Conservation (phyloP, 1,140 invertebrate genomes). For the Thaumatotibia leucotreta region DNA sequence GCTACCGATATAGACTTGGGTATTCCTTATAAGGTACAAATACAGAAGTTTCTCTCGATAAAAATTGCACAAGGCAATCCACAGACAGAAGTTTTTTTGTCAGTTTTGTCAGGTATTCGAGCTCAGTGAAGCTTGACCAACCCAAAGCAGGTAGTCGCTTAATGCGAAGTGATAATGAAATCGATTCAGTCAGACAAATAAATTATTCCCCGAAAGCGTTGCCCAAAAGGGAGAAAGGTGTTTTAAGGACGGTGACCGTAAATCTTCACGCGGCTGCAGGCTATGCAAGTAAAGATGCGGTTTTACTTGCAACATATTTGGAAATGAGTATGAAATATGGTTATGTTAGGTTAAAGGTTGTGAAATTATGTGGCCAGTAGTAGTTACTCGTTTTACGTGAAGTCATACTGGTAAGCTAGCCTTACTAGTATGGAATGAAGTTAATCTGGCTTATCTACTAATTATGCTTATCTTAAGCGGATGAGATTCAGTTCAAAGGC, state of each 20-base stretch:
- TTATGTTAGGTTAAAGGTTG: conserved; percentile 18
- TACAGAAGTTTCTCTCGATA: neutral
- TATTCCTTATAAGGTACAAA: neutral
- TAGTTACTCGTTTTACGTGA: no score
- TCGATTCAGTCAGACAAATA: conserved; percentile 45
- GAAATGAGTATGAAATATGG: conserved; percentile 5
- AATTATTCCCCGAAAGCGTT: conserved; percentile 45
- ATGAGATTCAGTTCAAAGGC: no score
- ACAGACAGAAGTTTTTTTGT: neutral
- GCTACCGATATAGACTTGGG: neutral
- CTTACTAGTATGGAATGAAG: no score
- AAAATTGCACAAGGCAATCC: neutral
- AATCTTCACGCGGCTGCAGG: conserved; percentile 26
- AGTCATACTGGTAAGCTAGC: no score
- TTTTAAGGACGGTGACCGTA: conserved; percentile 29
- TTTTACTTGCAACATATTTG: neutral
- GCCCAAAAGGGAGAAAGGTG: conserved; percentile 34
- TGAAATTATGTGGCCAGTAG: no score
- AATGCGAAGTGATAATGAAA: conserved; percentile 23
- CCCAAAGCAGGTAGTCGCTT: conserved; percentile 10
- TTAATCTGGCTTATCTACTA: no score
- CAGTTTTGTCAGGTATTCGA: neutral
- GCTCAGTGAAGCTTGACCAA: neutral
- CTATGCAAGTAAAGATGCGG: conserved; percentile 15
- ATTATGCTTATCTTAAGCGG: no score